Evolutionary conservation across 2,113 vertebrate species (phyloP), one percentile per base, ranked within the genome.

Genomic region (Caranx melampygus): DNA sequence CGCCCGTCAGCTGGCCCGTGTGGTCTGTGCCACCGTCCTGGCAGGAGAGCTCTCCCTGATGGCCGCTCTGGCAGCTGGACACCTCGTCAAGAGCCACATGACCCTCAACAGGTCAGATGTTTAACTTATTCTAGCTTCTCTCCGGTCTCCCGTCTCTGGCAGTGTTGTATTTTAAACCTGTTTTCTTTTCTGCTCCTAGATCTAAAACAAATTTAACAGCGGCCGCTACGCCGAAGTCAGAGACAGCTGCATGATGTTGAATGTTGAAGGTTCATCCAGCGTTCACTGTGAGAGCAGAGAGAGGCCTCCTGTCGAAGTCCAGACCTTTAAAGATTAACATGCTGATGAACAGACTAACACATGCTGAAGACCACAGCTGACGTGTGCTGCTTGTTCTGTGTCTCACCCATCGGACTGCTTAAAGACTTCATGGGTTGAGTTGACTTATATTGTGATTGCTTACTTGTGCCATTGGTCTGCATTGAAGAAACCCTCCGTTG

Each of bases 1-100:
- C 37, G 97, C 97, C 26, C 94, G 97, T 12, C 97, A 98, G 92
- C 96, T 99, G 79, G 98, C 98, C 69, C 95, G 95, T 15, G 95
- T 99, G 11, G 96, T 99, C 0, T 99, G 98, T 45, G 97, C 90
- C 18, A 96, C 97, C 0, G 98, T 99, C 68, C 94, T 99, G 95
- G 97, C 98, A 3, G 98, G 97, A 20, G 98, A 99, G n/a, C 88
- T 99, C 6, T 99, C 98, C 4, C 94, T 99, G 18, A 97, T 99
- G 96, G 96, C 97, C 45, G 98, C 98, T 3, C 88, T 99, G 15
- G 96, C 97, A 54, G 97, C 97, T 1, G 98, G 98, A 34, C 97
- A 99, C 86, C 96, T 99, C 0, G 97, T 99, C 61, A 96, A 94
- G 93, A 99, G 98, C 88, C 98, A 99, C 94, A 96, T 99, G 97